A percentile compares a stretch with the other conserved stretches of the same genome.
Conservation (phyloP, 1,140 invertebrate species). For the Lordiphosa clarofinis region DNA sequence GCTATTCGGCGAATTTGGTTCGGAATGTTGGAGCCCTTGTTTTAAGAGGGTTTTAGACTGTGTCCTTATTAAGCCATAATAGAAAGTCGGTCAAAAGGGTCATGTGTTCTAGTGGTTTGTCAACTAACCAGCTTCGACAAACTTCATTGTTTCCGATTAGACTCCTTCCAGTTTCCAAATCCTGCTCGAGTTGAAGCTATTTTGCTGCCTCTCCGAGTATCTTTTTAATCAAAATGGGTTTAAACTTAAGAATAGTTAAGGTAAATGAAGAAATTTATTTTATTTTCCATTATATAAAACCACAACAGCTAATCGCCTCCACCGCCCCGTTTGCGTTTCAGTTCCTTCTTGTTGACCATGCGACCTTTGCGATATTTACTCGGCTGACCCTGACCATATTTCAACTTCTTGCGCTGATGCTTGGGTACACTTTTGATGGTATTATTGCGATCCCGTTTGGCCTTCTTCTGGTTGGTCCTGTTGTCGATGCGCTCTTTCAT, state of each 20-base stretch:
- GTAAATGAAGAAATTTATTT: background rate
- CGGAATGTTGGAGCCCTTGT: too few relatives aligned
- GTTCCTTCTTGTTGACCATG: conserved; percentile 52
- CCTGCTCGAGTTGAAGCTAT: too few relatives aligned
- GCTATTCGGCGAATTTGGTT: too few relatives aligned
- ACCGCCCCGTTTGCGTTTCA: conserved; percentile 51
- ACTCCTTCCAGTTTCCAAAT: too few relatives aligned
- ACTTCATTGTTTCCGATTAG: too few relatives aligned
- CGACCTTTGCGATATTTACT: conserved; percentile 60
- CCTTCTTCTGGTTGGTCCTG: conserved; percentile 83
- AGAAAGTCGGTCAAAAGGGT: too few relatives aligned
- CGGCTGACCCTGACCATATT: conserved; percentile 40
- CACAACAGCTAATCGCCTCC: conserved; percentile 29
- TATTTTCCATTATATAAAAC: background rate
- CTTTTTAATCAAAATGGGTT: too few relatives aligned
- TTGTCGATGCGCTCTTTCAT: conserved; percentile 85
- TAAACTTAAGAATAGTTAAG: too few relatives aligned
- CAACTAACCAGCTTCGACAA: too few relatives aligned
- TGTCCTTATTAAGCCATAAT: too few relatives aligned
- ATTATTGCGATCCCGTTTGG: conserved; percentile 70
- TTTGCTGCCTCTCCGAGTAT: background rate
- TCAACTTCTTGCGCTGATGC: conserved; percentile 58
- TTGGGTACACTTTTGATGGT: conserved; percentile 70
- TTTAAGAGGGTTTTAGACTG: too few relatives aligned
- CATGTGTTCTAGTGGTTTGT: too few relatives aligned